Base-by-base conservation (phyloP, 2,113 vertebrate species). In the Sclerurus mexicanus region DNA sequence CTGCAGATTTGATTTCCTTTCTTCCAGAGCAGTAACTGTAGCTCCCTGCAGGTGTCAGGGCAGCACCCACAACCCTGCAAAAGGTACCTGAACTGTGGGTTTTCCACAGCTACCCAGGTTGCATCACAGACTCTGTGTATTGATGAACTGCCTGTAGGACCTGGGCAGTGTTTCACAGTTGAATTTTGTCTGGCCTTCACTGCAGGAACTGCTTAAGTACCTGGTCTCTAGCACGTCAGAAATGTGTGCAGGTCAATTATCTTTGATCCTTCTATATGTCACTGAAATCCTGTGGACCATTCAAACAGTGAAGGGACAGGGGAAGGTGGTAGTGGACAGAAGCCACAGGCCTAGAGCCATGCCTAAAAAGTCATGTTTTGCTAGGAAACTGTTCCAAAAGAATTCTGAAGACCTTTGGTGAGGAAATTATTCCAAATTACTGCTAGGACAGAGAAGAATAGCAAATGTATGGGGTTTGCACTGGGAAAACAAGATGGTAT, bases 221-320 rank as follows among this genome's bases (percentile, higher is more conserved):
- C 14, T 0, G 0, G 16, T 35, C 30, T 33, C 66, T 14, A 22
- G 39, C 30, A 33, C 10, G 22, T 33, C 52, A 87, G 46, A 44
- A 69, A 58, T 1, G 4, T 4, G 22, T 59, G 49, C n/a, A 49
- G 62, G 22, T 3, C 3, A 3, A 46, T 49, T 8, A 12, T n/a
- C 33, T 78, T 14, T 59, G 31, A 87, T 49, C 27, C 12, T 75
- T 44, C 23, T 33, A 27, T 25, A 28, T 53, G 10, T 31, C 62
- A 80, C 0, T 2, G 49, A 69, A 59, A 75, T 47, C 44, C 1
- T 4, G 14, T 31, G 20, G 18, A 49, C 14, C 0, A 0, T 39
- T 80, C 44, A 20, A 50, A 33, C 18, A 59, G 27, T 59, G 42
- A 53, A 11, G 23, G 44, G 14, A 24, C 47, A 12, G 23, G 1